Conservation (phyloP, 2,113 vertebrate species). For the Macaca nemestrina region DNA sequence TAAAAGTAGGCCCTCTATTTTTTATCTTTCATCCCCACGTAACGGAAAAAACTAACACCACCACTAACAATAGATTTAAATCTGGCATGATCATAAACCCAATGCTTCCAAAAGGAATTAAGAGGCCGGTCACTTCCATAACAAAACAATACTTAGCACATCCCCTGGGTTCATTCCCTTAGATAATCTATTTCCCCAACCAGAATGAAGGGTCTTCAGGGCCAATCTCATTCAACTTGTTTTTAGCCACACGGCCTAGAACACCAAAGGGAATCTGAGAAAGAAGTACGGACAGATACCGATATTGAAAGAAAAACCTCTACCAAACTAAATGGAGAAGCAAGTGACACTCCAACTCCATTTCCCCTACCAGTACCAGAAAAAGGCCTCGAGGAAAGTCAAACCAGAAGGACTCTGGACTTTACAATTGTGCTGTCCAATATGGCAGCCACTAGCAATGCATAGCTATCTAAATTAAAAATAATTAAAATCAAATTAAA, state of each 20-base stretch:
- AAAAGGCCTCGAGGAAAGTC: background rate
- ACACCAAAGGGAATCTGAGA: background rate
- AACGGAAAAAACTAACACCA: background rate
- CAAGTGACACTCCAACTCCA: background rate
- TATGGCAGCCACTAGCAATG: background rate
- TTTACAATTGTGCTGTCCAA: background rate
- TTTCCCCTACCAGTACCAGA: background rate
- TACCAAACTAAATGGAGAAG: background rate
- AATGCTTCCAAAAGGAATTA: background rate
- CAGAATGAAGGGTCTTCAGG: background rate
- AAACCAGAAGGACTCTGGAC: background rate
- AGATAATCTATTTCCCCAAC: background rate
- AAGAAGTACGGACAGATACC: background rate
- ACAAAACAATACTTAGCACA: background rate
- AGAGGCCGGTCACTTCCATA: background rate
- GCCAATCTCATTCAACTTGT: background rate
- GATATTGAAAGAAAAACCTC: background rate
- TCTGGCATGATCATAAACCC: background rate
- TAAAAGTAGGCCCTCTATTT: background rate
- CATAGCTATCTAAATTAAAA: background rate
- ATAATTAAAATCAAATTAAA: background rate
- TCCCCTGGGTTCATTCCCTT: no score
- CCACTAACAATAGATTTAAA: background rate
- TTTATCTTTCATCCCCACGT: background rate
- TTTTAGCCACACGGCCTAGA: background rate